A percentile compares a stretch with the other conserved stretches of the same genome.
phyloP scores from a whole-genome alignment of 2,888 invertebrate genomes.

The Mellilla xanthometata region DNA sequence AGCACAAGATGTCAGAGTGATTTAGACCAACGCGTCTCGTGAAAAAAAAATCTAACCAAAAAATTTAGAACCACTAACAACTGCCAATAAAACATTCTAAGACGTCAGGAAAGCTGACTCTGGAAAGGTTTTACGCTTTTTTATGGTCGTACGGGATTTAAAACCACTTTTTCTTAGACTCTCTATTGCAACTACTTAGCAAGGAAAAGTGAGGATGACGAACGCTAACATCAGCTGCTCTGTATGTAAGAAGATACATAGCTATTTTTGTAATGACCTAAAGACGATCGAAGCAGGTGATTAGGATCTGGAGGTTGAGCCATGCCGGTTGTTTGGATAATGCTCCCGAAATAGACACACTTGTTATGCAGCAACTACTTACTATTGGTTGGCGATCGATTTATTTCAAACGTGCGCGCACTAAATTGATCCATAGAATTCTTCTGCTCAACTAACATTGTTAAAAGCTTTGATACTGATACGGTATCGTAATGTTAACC shows the following conservation, averaged over 20 bases:
- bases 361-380: slow-evolving; percentile 44
- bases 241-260: too few species aligned
- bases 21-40: slow-evolving; percentile 38
- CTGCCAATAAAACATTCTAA: neutral
- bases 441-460: too few species aligned
- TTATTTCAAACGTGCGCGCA: slow-evolving; percentile 40
- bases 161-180: neutral
- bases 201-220: too few species aligned
- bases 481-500: too few species aligned
- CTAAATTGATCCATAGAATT: too few species aligned
- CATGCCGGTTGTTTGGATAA: slow-evolving; percentile 49
- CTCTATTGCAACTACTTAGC: too few species aligned
- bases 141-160: slow-evolving; percentile 1
- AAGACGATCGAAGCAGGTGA: slow-evolving; percentile 33
- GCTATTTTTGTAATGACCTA: slow-evolving; percentile 19
- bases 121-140: slow-evolving; percentile 3
- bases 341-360: slow-evolving; percentile 49
- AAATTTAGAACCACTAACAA: too few species aligned
- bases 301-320: slow-evolving; percentile 39
- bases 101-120: neutral
- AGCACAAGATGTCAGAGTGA: slow-evolving; percentile 35
- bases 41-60: slow-evolving; percentile 32
- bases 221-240: too few species aligned
- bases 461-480: too few species aligned
- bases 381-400: slow-evolving; percentile 44